phyloP scores from a whole-genome alignment of 2,888 invertebrate genomes.

The Yponomeuta plumbellus region DNA sequence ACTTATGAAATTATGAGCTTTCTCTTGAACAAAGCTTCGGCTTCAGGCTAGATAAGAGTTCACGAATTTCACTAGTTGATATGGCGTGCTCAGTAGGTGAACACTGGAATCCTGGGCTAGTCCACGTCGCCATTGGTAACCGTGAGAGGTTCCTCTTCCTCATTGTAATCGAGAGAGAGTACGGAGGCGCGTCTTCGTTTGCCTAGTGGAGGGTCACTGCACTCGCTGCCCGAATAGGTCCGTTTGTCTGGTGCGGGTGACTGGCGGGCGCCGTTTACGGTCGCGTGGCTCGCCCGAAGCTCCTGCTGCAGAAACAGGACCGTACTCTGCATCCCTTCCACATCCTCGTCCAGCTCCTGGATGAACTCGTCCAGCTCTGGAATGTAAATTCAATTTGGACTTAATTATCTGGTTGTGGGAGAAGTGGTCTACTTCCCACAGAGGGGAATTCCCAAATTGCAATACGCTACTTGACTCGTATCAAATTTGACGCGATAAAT shows the following conservation, averaged over 20 bases:
- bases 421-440: background rate
- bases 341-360: conserved; percentile 96
- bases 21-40: background rate
- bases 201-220: conserved; percentile 70
- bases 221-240: conserved; percentile 60
- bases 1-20: conserved; percentile 11
- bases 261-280: conserved; percentile 53
- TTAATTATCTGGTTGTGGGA: background rate
- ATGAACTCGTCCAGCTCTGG: conserved; percentile 96
- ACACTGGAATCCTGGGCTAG: conserved; percentile 55
- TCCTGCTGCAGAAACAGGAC: conserved; percentile 96
- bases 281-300: conserved; percentile 83
- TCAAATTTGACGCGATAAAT: no score
- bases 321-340: conserved; percentile 99
- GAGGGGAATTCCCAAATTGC: no score
- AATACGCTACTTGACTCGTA: no score
- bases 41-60: conserved; percentile 34
- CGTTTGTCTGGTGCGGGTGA: conserved; percentile 51
- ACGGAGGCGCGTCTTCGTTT: conserved; percentile 84
- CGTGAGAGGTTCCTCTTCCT: conserved; percentile 83
- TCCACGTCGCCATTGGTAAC: conserved; percentile 81
- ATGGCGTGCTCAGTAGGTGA: conserved; percentile 43
- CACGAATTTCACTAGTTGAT: conserved; percentile 53
- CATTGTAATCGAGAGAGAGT: conserved; percentile 84
- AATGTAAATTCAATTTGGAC: conserved; percentile 27